Evolutionary conservation across 2,797 vertebrate species (phyloP).

Genomic region (Smutsia gigantea): DNA sequence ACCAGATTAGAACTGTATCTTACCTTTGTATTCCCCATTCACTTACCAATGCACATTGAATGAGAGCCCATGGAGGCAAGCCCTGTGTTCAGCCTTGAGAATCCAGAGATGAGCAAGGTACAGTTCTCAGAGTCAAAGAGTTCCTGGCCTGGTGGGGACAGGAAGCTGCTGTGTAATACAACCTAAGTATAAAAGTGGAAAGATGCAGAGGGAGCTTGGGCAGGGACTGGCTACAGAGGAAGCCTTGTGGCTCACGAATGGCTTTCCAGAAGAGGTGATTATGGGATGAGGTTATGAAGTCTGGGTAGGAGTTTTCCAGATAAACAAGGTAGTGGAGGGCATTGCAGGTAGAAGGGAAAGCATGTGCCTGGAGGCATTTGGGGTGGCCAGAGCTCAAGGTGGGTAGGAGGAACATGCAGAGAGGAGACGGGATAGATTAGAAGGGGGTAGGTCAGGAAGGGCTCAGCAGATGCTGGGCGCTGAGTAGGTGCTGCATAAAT

Average conservation of each 20-base stretch:
- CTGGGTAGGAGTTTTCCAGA: background rate
- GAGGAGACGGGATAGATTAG: background rate
- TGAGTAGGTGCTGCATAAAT: background rate
- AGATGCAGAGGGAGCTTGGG: background rate
- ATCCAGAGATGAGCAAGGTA: background rate
- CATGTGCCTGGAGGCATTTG: background rate
- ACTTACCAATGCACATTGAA: background rate
- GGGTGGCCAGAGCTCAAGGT: background rate
- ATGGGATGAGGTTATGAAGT: background rate
- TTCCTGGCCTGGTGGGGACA: background rate
- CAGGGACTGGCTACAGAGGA: background rate
- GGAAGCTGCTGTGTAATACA: background rate
- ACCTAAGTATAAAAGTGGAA: background rate
- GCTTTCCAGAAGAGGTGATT: background rate
- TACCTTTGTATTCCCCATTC: background rate
- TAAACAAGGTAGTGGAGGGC: background rate
- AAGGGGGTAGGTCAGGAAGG: background rate
- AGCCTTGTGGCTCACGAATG: background rate
- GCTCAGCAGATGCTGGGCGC: background rate
- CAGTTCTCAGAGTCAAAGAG: background rate
- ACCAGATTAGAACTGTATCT: background rate
- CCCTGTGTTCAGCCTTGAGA: background rate
- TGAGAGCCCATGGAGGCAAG: background rate
- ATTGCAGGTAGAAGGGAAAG: background rate
- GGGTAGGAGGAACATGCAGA: background rate